A percentile compares a stretch with the other conserved stretches of the same genome.
Evolutionary conservation across 2,113 vertebrate genomes (phyloP).

Genomic region (Notarius lentiginosus): DNA sequence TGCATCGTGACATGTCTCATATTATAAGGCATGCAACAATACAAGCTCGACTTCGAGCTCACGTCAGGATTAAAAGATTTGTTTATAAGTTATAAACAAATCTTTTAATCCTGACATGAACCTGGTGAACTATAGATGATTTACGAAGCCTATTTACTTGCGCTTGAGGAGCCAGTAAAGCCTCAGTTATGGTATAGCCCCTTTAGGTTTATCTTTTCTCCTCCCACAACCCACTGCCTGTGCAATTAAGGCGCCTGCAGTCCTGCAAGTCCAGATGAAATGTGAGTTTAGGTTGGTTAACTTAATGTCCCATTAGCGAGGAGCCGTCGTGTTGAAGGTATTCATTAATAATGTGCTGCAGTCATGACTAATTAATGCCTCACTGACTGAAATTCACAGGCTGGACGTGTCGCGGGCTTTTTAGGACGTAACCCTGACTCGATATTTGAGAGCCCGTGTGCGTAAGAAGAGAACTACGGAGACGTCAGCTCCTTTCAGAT

Average conservation of each 20-base stretch:
- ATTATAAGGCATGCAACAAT: too few species aligned
- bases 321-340: slow-evolving; percentile 37
- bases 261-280: slow-evolving; percentile 53
- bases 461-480: slow-evolving; percentile 37
- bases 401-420: slow-evolving; percentile 51
- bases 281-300: slow-evolving; percentile 45
- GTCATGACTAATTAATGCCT: slow-evolving; percentile 65
- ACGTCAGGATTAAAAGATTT: too few species aligned
- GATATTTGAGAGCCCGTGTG: slow-evolving; percentile 38
- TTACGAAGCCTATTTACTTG: not conserved
- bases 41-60: too few species aligned
- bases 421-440: slow-evolving; percentile 49
- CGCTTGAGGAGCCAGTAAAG: not conserved
- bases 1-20: too few species aligned
- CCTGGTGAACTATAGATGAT: slow-evolving; percentile 51
- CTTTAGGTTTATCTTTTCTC: slow-evolving; percentile 43
- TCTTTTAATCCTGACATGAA: not conserved
- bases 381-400: slow-evolving; percentile 54
- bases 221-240: slow-evolving; percentile 39
- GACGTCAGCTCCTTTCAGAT: slow-evolving; percentile 25
- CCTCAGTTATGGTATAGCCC: not conserved
- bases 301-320: slow-evolving; percentile 54
- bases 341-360: slow-evolving; percentile 55
- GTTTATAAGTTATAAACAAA: too few species aligned
- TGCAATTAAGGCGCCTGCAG: slow-evolving; percentile 60